Conservation (phyloP, 2,797 vertebrate species). For the Mus spretus region DNA sequence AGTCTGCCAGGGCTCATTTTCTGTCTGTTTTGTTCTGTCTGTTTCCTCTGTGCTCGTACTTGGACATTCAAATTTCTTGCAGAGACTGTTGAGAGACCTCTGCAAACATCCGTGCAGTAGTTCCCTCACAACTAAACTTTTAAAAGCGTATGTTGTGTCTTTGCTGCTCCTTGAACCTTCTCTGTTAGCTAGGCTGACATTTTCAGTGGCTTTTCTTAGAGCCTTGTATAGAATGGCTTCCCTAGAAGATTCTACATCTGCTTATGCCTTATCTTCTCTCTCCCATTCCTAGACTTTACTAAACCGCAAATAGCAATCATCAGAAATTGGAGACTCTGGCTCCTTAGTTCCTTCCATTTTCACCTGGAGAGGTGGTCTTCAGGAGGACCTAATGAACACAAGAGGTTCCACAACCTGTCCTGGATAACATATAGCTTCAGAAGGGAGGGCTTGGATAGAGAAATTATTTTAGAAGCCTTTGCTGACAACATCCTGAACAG, state of each 20-base stretch:
- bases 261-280: slow-evolving; percentile 65
- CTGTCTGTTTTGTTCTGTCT: slow-evolving; percentile 91
- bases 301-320: slow-evolving; percentile 69
- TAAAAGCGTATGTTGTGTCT: slow-evolving; percentile 86
- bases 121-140: slow-evolving; percentile 89
- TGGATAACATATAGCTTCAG: rapidly evolving
- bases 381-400: not conserved
- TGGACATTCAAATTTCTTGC: slow-evolving; percentile 91
- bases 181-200: slow-evolving; percentile 88
- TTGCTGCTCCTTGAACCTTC: slow-evolving; percentile 87
- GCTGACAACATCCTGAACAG: not conserved
- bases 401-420: rapidly evolving
- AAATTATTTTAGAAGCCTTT: slow-evolving; percentile 13
- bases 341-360: slow-evolving; percentile 39
- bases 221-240: slow-evolving; percentile 86
- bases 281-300: slow-evolving; percentile 47
- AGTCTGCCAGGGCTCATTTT: slow-evolving; percentile 90
- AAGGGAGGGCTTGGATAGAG: rapidly evolving
- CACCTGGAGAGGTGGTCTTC: not conserved
- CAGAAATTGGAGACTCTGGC: slow-evolving; percentile 50
- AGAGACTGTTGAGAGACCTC: slow-evolving; percentile 90
- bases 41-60: slow-evolving; percentile 92
- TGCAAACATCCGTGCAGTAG: slow-evolving; percentile 88
- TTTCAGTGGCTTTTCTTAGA: slow-evolving; percentile 88
- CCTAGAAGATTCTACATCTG: slow-evolving; percentile 86